Conservation (phyloP, 2,113 vertebrate genomes). For the Lagenorhynchus albirostris region DNA sequence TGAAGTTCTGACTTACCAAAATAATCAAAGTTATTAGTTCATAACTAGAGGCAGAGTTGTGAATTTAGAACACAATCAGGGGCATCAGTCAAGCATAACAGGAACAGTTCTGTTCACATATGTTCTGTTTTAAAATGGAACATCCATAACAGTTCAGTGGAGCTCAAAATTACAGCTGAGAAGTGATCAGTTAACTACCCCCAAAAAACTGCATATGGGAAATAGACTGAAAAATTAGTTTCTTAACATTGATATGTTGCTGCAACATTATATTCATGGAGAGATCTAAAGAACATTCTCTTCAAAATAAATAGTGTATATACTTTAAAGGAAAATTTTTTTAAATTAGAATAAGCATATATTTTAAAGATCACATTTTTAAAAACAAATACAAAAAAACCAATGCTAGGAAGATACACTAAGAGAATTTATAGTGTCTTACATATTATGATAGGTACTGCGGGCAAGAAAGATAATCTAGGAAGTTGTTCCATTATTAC, state of each 20-base stretch:
- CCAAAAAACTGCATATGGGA: conserved; percentile 67
- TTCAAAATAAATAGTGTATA: background rate
- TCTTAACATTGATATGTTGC: conserved; percentile 72
- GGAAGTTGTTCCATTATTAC: background rate
- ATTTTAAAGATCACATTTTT: background rate
- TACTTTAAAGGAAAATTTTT: too few species aligned
- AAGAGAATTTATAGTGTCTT: background rate
- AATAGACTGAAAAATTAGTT: conserved; percentile 83
- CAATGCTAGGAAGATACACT: background rate
- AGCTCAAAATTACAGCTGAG: conserved; percentile 83
- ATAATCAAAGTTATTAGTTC: conserved; percentile 36
- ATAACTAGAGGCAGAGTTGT: conserved; percentile 26
- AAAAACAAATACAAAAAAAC: background rate
- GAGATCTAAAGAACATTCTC: background rate
- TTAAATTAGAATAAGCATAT: background rate
- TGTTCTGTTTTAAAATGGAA: conserved; percentile 75
- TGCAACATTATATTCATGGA: conserved; percentile 27
- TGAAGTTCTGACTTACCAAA: conserved; percentile 28
- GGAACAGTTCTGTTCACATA: conserved; percentile 67
- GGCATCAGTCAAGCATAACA: conserved; percentile 49
- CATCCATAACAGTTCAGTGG: conserved; percentile 78
- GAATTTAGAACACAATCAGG: conserved; percentile 52
- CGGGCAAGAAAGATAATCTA: background rate
- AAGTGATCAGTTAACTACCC: conserved; percentile 72
- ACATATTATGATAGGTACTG: background rate